Base-by-base conservation (phyloP, 2,888 invertebrate species). In the Hyppa rectilinea region DNA sequence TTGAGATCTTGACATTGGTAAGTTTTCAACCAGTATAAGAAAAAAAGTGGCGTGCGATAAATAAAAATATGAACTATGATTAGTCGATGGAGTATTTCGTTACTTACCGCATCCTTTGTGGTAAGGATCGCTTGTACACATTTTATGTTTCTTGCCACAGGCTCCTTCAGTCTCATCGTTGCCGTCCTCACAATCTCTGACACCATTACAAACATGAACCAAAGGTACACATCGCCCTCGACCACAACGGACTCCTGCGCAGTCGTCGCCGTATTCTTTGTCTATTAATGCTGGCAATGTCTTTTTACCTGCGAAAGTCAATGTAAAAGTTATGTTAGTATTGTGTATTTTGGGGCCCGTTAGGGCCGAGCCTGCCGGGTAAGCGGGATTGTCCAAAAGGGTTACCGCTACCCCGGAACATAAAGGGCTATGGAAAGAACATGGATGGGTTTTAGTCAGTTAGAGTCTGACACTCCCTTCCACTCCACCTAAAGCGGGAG, bases 161-260 rank as follows among this genome's bases (percentile, higher is more conserved):
- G 95, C 89, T 26, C 86, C 84, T 26, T 88, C 85, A 4, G 93
- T 88, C 90, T 98, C 98, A 85, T 98, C 98, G 49, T 94, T 96
- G 17, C 96, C 97, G 86, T 97, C 97, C 67, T 97, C 96, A 83
- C 98, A 98, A 84, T 98, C 96, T 1, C 91, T 92, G 52, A 97
- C 93, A 0, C 97, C 97, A 88, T 98, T 96, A 88, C 98, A 98
- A 20, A 97, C 91, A 72, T 96, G 93, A 10, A 92, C 87, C 71
- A 96, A 89, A 1, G 94, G 86, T 49, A 98, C 87, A 88, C 98
- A 98, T 45, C 96, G 91, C 0, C 98, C 98, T 63, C 97, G 92
- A 26, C 96, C 93, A 89, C 98, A 98, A 65, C 98, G 96, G 62
- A 96, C 89, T 47, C 97, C 96, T 62, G 96, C 87, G 86, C 98